Evolutionary conservation across 2,113 vertebrate genomes (phyloP), one percentile per base, ranked within the genome.

Genomic region (Desmodus rotundus): DNA sequence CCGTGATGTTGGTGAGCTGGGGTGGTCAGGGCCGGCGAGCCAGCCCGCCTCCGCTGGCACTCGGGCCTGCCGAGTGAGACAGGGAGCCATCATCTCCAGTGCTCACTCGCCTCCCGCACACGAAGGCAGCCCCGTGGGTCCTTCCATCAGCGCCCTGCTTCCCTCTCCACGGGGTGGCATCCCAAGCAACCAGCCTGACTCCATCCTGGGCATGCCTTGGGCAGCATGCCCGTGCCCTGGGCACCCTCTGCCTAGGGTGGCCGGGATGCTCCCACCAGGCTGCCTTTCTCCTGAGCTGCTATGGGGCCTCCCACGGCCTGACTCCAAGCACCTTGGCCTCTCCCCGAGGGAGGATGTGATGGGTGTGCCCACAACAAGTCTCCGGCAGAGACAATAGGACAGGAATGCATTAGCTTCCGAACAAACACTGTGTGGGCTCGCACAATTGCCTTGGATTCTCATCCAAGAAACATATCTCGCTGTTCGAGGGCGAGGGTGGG

Each of bases 391-490:
- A 98, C 97, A 98, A 98, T 97, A 92, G 97, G 96, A 89, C 95
- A 95, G 97, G 97, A 97, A 97, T 97, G 97, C 84, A 63, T 91
- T 93, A 52, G 96, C 97, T 98, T 98, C 97, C 97, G 92, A 97
- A 94, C 97, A 97, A 96, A 97, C 97, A 97, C 93, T 89, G 94
- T 96, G 95, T 97, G 94, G 96, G 96, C 97, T 97, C 89, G 4
- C 93, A 96, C 96, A 96, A 90, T 92, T 47, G 96, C 96, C 87
- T 97, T 95, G 97, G 94, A 97, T 95, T 97, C 95, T 38, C n/a
- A 1, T 97, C 97, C 97, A 97, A 98, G 96, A 97, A 98, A 97
- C 80, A 97, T 95, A 97, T 87, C 85, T 97, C 38, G 0, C 76
- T n/a, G 52, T 91, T 87, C 10, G 26, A 94, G 96, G 97, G 96